Base-by-base conservation (phyloP, 2,888 invertebrate genomes). In the Labia minor region DNA sequence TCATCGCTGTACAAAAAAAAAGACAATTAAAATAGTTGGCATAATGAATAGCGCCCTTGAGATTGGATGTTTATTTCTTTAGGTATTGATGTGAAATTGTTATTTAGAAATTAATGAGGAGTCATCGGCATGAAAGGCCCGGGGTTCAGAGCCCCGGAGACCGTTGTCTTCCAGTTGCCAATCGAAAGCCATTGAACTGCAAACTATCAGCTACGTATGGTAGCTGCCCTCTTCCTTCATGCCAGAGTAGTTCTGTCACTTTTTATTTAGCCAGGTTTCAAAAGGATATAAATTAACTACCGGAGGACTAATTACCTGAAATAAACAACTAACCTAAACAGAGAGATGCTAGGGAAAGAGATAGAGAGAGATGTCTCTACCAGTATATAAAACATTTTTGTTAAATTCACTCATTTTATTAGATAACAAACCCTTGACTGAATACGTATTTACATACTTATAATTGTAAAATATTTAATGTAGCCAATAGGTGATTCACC, bases 91-190 rank as follows among this genome's bases (percentile, higher is more conserved):
- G 49, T 8, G 49, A 26, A 26, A 49, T 49, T 49, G 49, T 49
- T 49, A 26, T 26, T 26, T 26, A 26, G 26, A 26, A 26, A 26
- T 26, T 26, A 49, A 49, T 49, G 49, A 49, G 49, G 49, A 49
- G 49, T 49, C 49, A 49, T 49, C 49, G 49, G 49, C 49, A 49
- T 49, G n/a, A 49, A 49, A 49, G 49, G 49, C 49, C 49, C 49
- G 49, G 16, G 49, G 49, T 49, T 49, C 49, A 49, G 49, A 49
- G 49, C 49, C 49, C 49, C n/a, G 16, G 49, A 3, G 49, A n/a
- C 49, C 16, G 14, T 49, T 49, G n/a, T 49, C 16, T 49, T 49
- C 16, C 49, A n/a, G 14, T 49, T 14, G 49, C 49, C 49, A 49
- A 49, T 49, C 49, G 14, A 49, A 49, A 49, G 49, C 49, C 49